A percentile compares a stretch with the other conserved stretches of the same genome.
These are phyloP conservation scores for Melanotaenia parkinsoni DNA, from an alignment of 2,797 vertebrate species.

Conservation along the genomic window DNA sequence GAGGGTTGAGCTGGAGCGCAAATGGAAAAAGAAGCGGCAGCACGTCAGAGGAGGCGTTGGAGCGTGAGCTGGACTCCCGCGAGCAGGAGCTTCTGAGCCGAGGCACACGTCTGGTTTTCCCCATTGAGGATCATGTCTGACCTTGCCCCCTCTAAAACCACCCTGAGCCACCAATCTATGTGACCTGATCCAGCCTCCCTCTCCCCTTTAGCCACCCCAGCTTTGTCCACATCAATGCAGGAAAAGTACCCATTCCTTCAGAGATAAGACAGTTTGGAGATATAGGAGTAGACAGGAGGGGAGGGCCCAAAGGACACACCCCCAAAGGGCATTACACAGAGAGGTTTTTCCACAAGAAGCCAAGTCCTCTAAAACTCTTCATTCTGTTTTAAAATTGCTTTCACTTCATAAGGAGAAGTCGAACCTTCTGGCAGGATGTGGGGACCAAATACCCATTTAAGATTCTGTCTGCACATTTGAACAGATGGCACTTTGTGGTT, in stretches of 20 bases:
- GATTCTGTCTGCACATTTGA: conserved; percentile 39
- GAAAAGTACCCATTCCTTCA: conserved; percentile 42
- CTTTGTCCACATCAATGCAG: conserved; percentile 40
- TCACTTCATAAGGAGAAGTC: conserved; percentile 22
- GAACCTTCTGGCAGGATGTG: conserved; percentile 30
- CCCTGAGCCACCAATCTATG: conserved; percentile 5
- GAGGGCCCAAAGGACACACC: conserved; percentile 15
- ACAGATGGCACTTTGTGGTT: conserved; percentile 27
- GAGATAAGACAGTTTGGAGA: conserved; percentile 51
- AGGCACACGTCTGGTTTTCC: conserved; percentile 94
- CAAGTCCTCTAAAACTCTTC: conserved; percentile 9
- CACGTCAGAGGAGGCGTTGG: conserved; percentile 91
- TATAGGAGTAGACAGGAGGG: conserved; percentile 24
- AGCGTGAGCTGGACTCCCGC: conserved; percentile 89
- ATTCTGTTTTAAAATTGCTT: conserved; percentile 25
- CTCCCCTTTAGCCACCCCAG: conserved; percentile 29
- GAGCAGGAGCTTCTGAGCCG: conserved; percentile 92
- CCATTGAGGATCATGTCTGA: conserved; percentile 93
- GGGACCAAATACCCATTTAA: conserved; percentile 16
- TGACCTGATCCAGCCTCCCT: conserved; percentile 11
- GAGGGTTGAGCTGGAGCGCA: conserved; percentile 64
- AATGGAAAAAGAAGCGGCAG: conserved; percentile 83
- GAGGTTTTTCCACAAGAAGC: conserved; percentile 29
- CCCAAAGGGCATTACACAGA: conserved; percentile 42
- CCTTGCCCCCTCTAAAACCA: conserved; percentile 14